Conservation (phyloP, 2,888 invertebrate genomes). For the Frankliniella intonsa region DNA sequence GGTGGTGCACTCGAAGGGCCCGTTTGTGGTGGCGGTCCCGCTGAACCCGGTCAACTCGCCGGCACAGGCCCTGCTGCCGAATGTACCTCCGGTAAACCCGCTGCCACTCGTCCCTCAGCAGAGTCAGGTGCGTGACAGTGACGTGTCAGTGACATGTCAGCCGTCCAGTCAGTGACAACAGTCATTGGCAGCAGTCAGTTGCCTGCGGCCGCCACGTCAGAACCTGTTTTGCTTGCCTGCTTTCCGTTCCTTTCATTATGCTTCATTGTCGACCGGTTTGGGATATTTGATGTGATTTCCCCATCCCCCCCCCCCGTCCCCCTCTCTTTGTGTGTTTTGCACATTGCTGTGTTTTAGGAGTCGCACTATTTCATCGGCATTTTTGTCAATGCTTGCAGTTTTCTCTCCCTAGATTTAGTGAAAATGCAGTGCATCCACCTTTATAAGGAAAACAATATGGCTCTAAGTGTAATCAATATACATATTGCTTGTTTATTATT, state of each 20-base stretch:
- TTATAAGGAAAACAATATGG: neutral
- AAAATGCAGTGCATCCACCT: too few species aligned
- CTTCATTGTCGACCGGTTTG: too few species aligned
- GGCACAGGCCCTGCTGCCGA: neutral
- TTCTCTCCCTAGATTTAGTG: too few species aligned
- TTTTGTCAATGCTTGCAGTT: neutral
- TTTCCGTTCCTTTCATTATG: neutral
- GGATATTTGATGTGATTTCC: too few species aligned
- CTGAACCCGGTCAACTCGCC: constrained; percentile 40
- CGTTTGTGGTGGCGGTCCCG: constrained; percentile 48
- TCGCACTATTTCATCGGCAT: neutral
- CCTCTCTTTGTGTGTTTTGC: too few species aligned
- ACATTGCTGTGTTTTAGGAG: neutral
- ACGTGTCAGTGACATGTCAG: too few species aligned
- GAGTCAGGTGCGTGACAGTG: constrained; percentile 44
- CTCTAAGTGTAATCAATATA: neutral
- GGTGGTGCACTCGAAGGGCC: constrained; percentile 33
- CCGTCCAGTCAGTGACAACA: constrained; percentile 41
- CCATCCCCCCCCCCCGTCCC: too few species aligned
- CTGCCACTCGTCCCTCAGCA: constrained; percentile 48
- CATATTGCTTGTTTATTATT: neutral
- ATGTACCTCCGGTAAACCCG: constrained; percentile 40
- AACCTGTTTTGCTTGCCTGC: neutral
- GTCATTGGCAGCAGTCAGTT: too few species aligned
- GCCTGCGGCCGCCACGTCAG: neutral